Conservation (phyloP, 2,113 vertebrate species). For the Triplophysa dalaica region DNA sequence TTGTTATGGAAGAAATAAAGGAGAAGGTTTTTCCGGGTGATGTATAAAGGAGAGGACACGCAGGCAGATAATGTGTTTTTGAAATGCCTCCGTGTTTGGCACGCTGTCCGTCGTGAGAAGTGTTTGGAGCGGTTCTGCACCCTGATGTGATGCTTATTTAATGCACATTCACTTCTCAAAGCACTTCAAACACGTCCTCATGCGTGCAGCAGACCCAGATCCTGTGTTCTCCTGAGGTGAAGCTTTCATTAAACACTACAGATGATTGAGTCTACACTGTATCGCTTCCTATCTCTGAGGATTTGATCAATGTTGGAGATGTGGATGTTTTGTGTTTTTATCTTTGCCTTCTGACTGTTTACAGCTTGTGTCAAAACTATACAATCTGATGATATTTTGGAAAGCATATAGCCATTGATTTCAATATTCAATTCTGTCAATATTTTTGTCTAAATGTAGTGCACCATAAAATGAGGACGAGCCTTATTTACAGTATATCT, state of each 20-base stretch:
- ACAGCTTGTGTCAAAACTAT: neutral
- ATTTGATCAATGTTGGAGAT: neutral
- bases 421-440: neutral
- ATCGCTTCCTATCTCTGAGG: neutral
- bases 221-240: neutral
- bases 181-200: neutral
- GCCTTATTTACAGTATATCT: no score
- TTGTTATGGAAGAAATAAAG: neutral
- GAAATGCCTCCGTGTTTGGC: neutral
- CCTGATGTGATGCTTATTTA: conserved; percentile 28
- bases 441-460: neutral
- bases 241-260: conserved; percentile 36
- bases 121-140: conserved; percentile 1
- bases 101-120: neutral
- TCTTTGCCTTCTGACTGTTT: neutral
- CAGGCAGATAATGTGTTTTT: neutral
- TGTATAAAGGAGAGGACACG: neutral
- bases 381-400: no score
- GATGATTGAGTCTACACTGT: conserved; percentile 17
- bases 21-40: neutral
- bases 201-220: neutral
- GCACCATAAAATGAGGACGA: neutral
- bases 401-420: no score
- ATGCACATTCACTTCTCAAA: conserved; percentile 22
- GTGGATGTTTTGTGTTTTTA: neutral